Evolutionary conservation across 2,797 vertebrate species (phyloP).

Genomic region (Anguilla anguilla): DNA sequence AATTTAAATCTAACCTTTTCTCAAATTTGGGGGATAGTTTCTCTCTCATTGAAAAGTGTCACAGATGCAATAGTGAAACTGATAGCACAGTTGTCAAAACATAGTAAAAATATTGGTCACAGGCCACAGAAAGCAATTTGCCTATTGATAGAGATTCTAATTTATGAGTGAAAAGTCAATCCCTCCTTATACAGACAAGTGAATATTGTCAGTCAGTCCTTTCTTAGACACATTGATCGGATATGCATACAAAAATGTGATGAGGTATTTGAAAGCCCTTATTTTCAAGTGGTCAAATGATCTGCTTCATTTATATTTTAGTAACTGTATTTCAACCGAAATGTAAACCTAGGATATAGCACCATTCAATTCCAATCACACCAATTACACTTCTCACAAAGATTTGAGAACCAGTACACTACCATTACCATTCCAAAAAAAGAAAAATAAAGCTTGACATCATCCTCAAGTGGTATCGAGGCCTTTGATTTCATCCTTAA

Average conservation of each 20-base stretch:
- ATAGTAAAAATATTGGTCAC: conserved; percentile 47
- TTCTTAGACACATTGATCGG: background rate
- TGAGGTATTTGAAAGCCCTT: background rate
- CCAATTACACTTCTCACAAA: no score
- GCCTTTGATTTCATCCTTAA: no score
- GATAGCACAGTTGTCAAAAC: conserved; percentile 32
- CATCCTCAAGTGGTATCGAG: no score
- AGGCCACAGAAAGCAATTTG: conserved; percentile 56
- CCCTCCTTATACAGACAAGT: background rate
- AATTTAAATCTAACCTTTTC: no score
- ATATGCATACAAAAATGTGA: background rate
- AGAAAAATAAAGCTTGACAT: no score
- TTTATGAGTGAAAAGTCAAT: conserved; percentile 34
- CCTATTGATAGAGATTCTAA: conserved; percentile 53
- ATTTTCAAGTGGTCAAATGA: background rate
- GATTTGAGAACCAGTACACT: no score
- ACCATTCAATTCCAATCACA: no score
- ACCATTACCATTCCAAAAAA: no score
- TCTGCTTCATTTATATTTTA: background rate
- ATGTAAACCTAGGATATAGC: background rate
- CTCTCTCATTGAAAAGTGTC: background rate
- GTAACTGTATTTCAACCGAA: background rate
- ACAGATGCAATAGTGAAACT: background rate
- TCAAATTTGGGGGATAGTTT: no score
- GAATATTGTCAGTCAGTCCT: background rate